Evolutionary conservation across 2,797 vertebrate genomes (phyloP).

Genomic region (Eremophila alpestris): DNA sequence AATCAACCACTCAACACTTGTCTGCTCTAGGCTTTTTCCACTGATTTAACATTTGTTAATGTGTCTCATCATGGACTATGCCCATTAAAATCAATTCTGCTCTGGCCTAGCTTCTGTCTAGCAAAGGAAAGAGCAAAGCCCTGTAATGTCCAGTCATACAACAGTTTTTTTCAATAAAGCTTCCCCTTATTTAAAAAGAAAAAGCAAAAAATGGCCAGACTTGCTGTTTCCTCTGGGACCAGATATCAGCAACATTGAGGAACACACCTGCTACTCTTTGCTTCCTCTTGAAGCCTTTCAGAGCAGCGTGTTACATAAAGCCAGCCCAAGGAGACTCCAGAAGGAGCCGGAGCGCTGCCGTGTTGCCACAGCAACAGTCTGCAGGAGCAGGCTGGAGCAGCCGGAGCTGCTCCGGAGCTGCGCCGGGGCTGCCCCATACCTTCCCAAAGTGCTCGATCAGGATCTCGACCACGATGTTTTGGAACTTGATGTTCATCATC

Average conservation of each 20-base stretch:
- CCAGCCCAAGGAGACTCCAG: neutral
- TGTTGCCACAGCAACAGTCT: conserved; percentile 7
- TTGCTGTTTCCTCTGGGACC: neutral
- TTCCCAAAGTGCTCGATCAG: conserved; percentile 92
- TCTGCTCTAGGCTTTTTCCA: neutral
- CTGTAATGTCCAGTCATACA: neutral
- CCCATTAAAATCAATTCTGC: neutral
- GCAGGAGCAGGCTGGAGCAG: neutral
- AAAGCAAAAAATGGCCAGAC: neutral
- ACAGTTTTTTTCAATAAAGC: neutral
- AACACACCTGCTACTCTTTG: neutral
- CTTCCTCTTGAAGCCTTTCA: neutral
- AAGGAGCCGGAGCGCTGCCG: neutral
- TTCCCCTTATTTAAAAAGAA: neutral
- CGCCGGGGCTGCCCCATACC: conserved; percentile 72
- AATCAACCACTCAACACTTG: neutral
- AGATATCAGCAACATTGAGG: neutral
- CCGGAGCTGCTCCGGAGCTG: neutral
- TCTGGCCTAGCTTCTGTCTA: neutral
- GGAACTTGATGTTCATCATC: conserved; percentile 99
- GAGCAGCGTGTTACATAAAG: neutral
- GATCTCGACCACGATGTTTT: conserved; percentile 97
- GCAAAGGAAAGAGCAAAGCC: neutral
- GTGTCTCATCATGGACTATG: neutral
- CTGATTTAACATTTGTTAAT: neutral